Base-by-base conservation (phyloP, 2,113 vertebrate species). In the Gadus macrocephalus region DNA sequence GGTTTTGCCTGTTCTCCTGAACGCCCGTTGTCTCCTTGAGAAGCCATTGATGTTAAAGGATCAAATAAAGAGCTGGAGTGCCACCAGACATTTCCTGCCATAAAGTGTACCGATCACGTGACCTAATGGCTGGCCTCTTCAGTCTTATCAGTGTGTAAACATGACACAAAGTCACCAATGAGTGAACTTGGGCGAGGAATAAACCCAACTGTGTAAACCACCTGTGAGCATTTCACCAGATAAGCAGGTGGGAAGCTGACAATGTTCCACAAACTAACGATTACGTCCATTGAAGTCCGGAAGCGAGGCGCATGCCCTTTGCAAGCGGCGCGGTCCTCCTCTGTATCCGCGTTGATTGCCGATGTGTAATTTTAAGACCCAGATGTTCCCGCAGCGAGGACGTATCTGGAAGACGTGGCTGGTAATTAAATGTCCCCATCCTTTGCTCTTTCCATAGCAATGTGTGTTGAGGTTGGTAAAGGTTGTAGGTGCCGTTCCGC, bases 361-460 rank as follows among this genome's bases (percentile, higher is more conserved):
- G 80, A 88, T 80, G 77, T 85, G 75, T 79, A 69, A 62, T 76
- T 86, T 81, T 80, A 69, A 79, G 74, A 71, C 64, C 71, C 72
- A 75, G 75, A 75, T 77, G 75, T 35, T 58, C 28, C 17, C 64
- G 56, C 19, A 53, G 22, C 38, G 42, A 28, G 62, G 5, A 16
- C 53, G 9, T 55, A 68, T 78, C 64, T 62, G 79, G 79, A 79
- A 65, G 3, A 69, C 1, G 27, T 66, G 70, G 77, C 79, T 72
- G 74, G 70, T 58, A 4, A 35, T 35, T 35, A 35, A 35, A 35
- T 35, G 31, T 35, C 31, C 31, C 31, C 31, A 5, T 35, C 31
- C 31, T 5, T 35, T 35, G 31, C 31, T 35, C 31, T 35, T 35
- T 35, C 31, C 31, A 35, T 35, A 35, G 31, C 31, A 35, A 35